Conservation (phyloP, 92 coral and sea anemone species). For the Palythoa grandis region DNA sequence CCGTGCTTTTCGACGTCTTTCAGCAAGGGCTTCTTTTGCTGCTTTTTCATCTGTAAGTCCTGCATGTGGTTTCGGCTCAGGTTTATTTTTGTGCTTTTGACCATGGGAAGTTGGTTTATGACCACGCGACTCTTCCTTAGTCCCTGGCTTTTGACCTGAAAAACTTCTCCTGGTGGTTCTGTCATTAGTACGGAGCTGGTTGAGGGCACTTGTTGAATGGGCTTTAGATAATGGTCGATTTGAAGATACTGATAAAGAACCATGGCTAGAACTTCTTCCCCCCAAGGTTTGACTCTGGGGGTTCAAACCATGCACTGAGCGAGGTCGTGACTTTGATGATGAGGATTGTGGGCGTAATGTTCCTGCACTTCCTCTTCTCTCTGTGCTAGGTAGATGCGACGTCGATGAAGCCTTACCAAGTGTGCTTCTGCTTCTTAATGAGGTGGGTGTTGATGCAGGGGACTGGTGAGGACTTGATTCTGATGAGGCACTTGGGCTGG, state of each 20-base stretch:
- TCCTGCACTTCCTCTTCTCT: constrained; percentile 65
- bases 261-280: constrained; percentile 67
- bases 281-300: constrained; percentile 43
- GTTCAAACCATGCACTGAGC: constrained; percentile 49
- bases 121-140: constrained; percentile 25
- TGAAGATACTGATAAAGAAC: constrained; percentile 54
- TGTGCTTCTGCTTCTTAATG: constrained; percentile 55
- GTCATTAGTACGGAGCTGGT: constrained; percentile 56
- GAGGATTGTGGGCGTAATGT: constrained; percentile 58
- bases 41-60: constrained; percentile 86
- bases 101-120: constrained; percentile 51
- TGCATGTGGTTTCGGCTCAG: constrained; percentile 88
- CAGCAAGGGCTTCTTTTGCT: constrained; percentile 94
- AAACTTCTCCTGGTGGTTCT: background rate
- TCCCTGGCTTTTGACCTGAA: constrained; percentile 34
- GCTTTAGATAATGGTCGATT: constrained; percentile 81
- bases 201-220: constrained; percentile 92
- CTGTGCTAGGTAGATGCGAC: constrained; percentile 52
- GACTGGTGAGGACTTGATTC: constrained; percentile 78
- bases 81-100: constrained; percentile 62
- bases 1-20: constrained; percentile 88
- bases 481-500: constrained; percentile 65
- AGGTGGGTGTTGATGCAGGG: constrained; percentile 64
- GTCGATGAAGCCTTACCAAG: constrained; percentile 59
- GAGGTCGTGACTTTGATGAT: constrained; percentile 61